Percentiles rank a stretch among this genome's conserved stretches.
phyloP scores from a whole-genome alignment of 2,113 vertebrate species.

The Megaptera novaeangliae region DNA sequence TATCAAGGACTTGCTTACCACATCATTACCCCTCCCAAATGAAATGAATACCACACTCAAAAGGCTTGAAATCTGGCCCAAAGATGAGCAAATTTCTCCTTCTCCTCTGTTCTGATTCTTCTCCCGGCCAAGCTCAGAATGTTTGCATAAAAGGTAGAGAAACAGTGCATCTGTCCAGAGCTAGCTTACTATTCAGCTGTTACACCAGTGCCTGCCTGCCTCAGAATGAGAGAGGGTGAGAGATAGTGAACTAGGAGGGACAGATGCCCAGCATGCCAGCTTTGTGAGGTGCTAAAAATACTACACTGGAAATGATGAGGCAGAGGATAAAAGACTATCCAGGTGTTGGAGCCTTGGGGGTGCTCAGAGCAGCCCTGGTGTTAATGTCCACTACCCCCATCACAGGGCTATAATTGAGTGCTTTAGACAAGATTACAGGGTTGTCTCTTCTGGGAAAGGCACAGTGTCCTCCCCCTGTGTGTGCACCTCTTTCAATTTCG shows the following conservation, averaged over 20 bases:
- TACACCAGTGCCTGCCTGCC: neutral
- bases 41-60: neutral
- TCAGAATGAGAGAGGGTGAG: neutral
- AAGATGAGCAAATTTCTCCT: neutral
- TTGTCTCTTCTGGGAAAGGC: conserved; percentile 18
- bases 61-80: neutral
- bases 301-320: neutral
- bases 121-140: neutral
- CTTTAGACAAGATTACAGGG: conserved; percentile 28
- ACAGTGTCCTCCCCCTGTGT: neutral
- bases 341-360: conserved; percentile 7
- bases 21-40: neutral
- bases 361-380: neutral
- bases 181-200: neutral
- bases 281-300: conserved; percentile 71
- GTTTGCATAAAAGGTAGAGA: neutral
- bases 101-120: neutral
- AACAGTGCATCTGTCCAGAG: neutral
- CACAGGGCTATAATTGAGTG: conserved; percentile 50
- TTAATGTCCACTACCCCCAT: conserved; percentile 24
- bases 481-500: conserved; percentile 25
- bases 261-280: conserved; percentile 27
- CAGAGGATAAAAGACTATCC: conserved; percentile 25
- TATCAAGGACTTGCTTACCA: neutral
- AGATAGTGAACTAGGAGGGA: conserved; percentile 13